Conservation (phyloP, 2,113 vertebrate species). For the Platysternon megacephalum region DNA sequence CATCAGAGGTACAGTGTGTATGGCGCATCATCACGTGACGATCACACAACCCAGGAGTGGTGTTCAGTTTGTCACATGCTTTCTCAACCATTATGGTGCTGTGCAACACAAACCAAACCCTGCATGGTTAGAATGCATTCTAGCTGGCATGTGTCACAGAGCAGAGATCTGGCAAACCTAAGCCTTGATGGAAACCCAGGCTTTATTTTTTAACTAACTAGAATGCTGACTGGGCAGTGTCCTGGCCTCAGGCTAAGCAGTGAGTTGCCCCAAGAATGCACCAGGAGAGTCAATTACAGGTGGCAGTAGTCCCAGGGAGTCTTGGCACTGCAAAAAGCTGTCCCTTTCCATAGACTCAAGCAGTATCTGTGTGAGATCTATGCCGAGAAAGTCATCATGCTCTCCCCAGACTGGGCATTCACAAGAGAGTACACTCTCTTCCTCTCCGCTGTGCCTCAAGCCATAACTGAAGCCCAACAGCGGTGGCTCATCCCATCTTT, state of each 20-base stretch:
- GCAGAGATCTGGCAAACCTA: background rate
- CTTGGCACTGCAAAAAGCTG: background rate
- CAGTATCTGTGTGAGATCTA: background rate
- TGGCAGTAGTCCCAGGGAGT: background rate
- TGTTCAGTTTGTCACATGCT: background rate
- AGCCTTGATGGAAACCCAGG: background rate
- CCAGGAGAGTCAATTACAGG: background rate
- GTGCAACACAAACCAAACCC: background rate
- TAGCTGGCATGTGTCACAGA: background rate
- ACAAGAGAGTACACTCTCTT: background rate
- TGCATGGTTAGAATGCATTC: background rate
- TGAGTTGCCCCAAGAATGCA: background rate
- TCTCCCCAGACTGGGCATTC: background rate
- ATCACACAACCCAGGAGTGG: background rate
- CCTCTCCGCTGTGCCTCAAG: background rate
- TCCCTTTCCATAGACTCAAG: background rate
- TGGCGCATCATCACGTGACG: background rate
- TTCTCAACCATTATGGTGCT: background rate
- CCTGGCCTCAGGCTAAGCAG: background rate
- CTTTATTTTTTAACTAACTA: background rate
- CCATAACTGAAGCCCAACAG: background rate
- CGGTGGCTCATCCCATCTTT: background rate
- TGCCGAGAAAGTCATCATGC: background rate
- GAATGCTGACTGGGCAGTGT: background rate
- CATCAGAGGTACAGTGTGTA: background rate